Conservation (phyloP, 2,888 invertebrate species). For the Pachliopta kotzebuea region DNA sequence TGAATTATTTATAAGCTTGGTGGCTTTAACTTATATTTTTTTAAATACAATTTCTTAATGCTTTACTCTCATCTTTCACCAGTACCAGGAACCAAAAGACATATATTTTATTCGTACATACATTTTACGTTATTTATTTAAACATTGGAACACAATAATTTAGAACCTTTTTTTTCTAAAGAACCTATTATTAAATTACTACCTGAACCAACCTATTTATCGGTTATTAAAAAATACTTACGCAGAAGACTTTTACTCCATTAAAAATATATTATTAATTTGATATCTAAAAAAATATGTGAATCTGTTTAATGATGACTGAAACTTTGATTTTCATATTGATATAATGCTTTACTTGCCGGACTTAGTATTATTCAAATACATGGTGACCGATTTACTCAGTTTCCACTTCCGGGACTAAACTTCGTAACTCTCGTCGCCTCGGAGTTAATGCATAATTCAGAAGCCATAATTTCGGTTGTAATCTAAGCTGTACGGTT, state of each 20-base stretch:
- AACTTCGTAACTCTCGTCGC: constrained; percentile 62
- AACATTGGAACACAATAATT: no score
- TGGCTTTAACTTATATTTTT: no score
- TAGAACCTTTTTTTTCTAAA: no score
- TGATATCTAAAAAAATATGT: neutral
- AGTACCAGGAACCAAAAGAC: no score
- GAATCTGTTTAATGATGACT: neutral
- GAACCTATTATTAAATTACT: no score
- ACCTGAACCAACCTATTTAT: no score
- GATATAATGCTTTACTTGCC: neutral
- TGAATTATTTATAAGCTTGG: no score
- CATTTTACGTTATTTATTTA: no score
- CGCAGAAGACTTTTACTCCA: neutral
- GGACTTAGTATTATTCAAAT: constrained; percentile 15
- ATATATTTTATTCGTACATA: no score
- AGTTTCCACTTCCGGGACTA: constrained; percentile 39
- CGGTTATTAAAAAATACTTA: no score
- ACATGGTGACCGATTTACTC: constrained; percentile 29
- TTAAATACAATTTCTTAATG: no score
- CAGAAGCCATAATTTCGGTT: constrained; percentile 69
- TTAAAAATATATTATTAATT: neutral
- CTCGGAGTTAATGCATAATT: constrained; percentile 70
- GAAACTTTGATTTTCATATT: constrained; percentile 2
- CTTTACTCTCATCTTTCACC: no score
- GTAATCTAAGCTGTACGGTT: constrained; percentile 63